Evolutionary conservation across 2,888 invertebrate species (phyloP).

Genomic region (Andrena marginata): DNA sequence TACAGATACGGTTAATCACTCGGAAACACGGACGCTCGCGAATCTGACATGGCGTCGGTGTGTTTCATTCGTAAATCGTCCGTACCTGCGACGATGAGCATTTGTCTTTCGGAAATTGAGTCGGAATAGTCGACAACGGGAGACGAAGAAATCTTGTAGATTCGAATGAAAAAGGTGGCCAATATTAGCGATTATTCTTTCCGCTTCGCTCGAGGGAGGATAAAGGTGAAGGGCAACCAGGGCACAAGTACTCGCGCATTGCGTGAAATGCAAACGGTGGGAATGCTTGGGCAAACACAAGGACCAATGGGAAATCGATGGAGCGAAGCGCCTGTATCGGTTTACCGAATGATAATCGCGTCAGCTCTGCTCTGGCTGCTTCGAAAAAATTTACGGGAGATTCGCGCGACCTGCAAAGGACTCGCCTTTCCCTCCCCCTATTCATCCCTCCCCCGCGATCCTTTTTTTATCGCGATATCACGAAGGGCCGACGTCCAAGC

Average conservation of each 20-base stretch:
- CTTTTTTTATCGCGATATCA: conserved; percentile 24
- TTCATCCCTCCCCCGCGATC: neutral
- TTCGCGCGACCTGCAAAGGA: neutral
- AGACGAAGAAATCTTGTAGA: neutral
- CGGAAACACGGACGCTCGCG: conserved; percentile 6
- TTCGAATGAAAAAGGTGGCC: neutral
- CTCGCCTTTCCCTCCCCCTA: neutral
- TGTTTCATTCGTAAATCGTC: neutral
- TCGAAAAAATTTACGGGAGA: conserved; percentile 50
- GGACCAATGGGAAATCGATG: conserved; percentile 35
- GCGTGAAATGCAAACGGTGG: neutral
- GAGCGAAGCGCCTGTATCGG: conserved; percentile 32
- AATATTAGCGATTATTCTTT: neutral
- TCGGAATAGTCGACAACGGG: neutral
- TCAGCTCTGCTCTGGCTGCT: conserved; percentile 34
- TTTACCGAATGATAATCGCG: conserved; percentile 59
- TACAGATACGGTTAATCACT: conserved; percentile 30
- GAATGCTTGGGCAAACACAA: neutral
- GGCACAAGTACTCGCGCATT: no score
- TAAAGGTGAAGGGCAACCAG: neutral
- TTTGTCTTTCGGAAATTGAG: conserved; percentile 16
- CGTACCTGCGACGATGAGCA: neutral
- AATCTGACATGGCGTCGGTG: neutral
- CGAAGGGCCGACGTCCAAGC: conserved; percentile 8
- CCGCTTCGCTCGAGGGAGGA: no score